These are phyloP conservation scores for Lamellibrachia columna DNA, from an alignment of 2,888 invertebrate species.

Conservation along the genomic window DNA sequence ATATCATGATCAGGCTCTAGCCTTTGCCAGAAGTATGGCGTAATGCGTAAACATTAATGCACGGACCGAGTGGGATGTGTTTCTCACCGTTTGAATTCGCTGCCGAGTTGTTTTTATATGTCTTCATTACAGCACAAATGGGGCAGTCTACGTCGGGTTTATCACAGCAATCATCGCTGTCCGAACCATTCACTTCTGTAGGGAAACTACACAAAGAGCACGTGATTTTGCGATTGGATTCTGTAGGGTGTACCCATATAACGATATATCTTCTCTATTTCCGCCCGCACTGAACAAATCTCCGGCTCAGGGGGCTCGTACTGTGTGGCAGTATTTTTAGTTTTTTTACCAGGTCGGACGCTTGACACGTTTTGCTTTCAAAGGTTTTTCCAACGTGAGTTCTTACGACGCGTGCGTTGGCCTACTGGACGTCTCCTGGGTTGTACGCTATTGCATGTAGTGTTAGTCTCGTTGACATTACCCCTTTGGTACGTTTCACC, in stretches of 20 bases:
- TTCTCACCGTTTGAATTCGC: not conserved
- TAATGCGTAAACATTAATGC: not conserved
- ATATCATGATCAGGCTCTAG: not conserved
- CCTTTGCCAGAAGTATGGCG: not conserved
- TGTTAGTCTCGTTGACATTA: not conserved
- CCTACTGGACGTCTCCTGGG: no score
- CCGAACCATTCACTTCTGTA: no score
- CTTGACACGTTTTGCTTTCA: no score
- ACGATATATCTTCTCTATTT: not conserved
- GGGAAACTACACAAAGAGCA: no score
- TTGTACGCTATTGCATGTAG: not conserved
- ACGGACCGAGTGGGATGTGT: not conserved
- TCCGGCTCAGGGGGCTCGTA: no score
- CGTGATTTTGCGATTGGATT: no score
- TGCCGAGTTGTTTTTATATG: not conserved
- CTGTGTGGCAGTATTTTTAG: no score
- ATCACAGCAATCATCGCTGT: not conserved
- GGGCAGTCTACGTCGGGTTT: not conserved
- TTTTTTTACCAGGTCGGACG: not conserved
- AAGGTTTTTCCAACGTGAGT: no score
- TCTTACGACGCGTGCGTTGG: no score
- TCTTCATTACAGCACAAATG: not conserved
- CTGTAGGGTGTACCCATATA: not conserved
- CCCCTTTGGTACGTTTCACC: not conserved
- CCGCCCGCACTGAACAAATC: not conserved